Conservation (phyloP, 1,140 invertebrate species). For the Lasioglossum baleicum region DNA sequence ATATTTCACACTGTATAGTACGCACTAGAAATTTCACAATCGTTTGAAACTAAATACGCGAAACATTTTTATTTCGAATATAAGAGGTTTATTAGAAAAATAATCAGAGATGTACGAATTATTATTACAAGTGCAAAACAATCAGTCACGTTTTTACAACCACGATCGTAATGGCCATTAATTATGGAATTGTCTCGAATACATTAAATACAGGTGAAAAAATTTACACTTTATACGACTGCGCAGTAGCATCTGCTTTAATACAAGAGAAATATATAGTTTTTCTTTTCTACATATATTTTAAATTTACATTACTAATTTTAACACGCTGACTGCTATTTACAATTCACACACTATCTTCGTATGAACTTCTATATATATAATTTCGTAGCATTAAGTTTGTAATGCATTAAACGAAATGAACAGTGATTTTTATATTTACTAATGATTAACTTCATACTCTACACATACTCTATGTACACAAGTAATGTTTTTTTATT, state of each 20-base stretch:
- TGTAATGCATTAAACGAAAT: not conserved
- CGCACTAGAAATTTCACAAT: constrained; percentile 6
- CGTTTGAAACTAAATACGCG: constrained; percentile 14
- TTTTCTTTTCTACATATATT: constrained; percentile 6
- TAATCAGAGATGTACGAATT: constrained; percentile 12
- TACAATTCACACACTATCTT: not conserved
- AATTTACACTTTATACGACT: constrained; percentile 17
- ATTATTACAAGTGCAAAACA: constrained; percentile 25
- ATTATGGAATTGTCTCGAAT: not conserved
- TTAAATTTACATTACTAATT: constrained; percentile 21
- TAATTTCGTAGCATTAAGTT: not conserved
- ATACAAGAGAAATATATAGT: constrained; percentile 20
- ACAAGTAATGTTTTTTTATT: not conserved
- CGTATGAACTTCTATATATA: not conserved
- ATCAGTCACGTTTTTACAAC: constrained; percentile 13
- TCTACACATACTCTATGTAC: not conserved
- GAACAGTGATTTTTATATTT: not conserved
- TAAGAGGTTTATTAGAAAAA: not conserved
- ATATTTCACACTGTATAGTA: constrained; percentile 21
- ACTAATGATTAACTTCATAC: not conserved
- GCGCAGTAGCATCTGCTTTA: constrained; percentile 9
- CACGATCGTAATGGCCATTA: constrained; percentile 6
- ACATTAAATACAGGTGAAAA: constrained; percentile 20
- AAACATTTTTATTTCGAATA: constrained; percentile 12
- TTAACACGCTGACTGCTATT: constrained; percentile 40